Conservation (phyloP, 2,113 vertebrate species). For the Corythornis cristatus region DNA sequence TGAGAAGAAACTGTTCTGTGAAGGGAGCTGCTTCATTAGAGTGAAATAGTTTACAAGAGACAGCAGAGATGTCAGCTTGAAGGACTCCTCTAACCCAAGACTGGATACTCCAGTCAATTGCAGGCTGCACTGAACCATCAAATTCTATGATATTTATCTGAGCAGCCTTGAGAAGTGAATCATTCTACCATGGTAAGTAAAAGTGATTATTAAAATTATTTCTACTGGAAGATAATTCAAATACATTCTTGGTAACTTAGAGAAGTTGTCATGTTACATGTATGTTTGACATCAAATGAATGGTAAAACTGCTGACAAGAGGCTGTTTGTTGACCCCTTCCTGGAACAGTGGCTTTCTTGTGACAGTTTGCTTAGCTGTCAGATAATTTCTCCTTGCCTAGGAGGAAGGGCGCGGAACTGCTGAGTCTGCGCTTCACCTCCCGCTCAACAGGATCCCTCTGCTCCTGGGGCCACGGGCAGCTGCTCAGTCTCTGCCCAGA, state of each 20-base stretch:
- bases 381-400: conserved; percentile 54
- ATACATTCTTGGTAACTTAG: background rate
- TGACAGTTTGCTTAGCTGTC: conserved; percentile 73
- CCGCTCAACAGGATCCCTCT: conserved; percentile 87
- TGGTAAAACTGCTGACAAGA: conserved; percentile 61
- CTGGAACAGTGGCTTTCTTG: conserved; percentile 76
- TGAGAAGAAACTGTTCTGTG: background rate
- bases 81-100: background rate
- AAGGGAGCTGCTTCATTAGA: background rate
- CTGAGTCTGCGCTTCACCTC: conserved; percentile 84
- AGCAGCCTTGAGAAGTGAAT: background rate
- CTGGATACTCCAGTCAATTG: background rate
- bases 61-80: background rate
- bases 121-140: background rate
- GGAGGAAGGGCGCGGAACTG: conserved; percentile 88
- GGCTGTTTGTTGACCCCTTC: conserved; percentile 72
- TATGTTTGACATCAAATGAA: background rate
- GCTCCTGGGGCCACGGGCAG: conserved; percentile 66
- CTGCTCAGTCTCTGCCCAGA: background rate
- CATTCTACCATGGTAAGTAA: background rate
- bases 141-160: background rate
- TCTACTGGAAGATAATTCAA: background rate
- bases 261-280: background rate
- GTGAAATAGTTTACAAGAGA: background rate
- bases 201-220: background rate